Conservation (phyloP, 2,888 invertebrate genomes). For the Xiphydria camelus region DNA sequence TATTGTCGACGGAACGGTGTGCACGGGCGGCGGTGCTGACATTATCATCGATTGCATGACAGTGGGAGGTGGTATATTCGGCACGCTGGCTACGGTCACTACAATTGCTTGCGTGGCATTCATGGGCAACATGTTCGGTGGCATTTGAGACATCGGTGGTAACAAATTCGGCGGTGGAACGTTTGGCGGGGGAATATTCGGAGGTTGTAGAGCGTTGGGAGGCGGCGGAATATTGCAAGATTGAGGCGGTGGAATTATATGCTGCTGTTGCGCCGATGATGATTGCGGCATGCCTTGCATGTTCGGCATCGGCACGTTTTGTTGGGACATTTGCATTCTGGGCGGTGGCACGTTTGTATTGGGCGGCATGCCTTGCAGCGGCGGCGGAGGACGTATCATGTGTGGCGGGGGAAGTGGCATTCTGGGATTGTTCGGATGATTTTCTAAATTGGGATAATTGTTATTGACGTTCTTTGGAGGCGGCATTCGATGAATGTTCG, state of each 20-base stretch:
- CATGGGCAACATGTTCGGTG: constrained; percentile 45
- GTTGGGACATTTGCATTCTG: constrained; percentile 44
- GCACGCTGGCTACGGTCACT: constrained; percentile 38
- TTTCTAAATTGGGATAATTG: constrained; percentile 35
- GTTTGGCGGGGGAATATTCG: constrained; percentile 42
- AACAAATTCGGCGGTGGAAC: constrained; percentile 42
- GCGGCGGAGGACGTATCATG: constrained; percentile 18
- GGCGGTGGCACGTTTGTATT: constrained; percentile 54
- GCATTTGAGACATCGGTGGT: constrained; percentile 48
- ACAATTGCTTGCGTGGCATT: constrained; percentile 39
- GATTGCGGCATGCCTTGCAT: constrained; percentile 58
- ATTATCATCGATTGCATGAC: constrained; percentile 47
- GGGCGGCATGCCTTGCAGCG: constrained; percentile 41
- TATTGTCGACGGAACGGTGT: constrained; percentile 40
- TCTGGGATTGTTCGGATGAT: constrained; percentile 33
- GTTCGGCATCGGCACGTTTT: constrained; percentile 52
- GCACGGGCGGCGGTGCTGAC: constrained; percentile 44
- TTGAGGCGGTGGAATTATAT: constrained; percentile 29
- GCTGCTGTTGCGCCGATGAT: constrained; percentile 30
- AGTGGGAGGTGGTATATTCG: constrained; percentile 44
- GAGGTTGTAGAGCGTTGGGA: constrained; percentile 28
- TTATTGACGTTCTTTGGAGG: constrained; percentile 30
- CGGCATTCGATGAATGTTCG: constrained; percentile 19
- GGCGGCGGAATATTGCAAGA: constrained; percentile 32
- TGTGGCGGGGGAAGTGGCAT: constrained; percentile 42